These are phyloP conservation scores for Tetrao urogallus DNA, from an alignment of 2,113 vertebrate species.

Conservation along the genomic window DNA sequence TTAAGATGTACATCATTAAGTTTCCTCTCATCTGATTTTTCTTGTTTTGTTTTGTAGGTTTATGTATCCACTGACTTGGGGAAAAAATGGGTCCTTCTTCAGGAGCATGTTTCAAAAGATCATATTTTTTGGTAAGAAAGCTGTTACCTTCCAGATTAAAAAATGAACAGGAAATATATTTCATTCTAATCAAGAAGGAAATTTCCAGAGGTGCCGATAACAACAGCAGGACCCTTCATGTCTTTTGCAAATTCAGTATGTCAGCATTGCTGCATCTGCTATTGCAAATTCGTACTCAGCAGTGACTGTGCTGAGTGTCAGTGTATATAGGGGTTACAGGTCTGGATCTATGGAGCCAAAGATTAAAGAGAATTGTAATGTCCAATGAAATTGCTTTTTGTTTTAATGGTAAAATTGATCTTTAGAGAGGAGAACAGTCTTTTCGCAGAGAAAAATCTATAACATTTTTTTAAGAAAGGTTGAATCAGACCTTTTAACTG, in stretches of 20 bases:
- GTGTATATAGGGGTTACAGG: not conserved
- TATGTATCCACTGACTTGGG: conserved; percentile 90
- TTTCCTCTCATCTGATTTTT: not conserved
- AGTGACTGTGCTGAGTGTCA: not conserved
- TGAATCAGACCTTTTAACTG: not conserved
- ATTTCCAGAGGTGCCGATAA: not conserved
- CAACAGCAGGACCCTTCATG: not conserved
- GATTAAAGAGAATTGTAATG: not conserved
- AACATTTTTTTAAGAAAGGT: not conserved
- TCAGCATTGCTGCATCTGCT: not conserved
- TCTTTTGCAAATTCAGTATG: not conserved
- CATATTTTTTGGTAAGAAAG: conserved; percentile 90
- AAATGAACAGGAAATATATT: not conserved
- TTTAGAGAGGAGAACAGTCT: not conserved
- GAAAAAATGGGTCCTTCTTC: conserved; percentile 91
- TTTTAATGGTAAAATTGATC: conserved; percentile 24
- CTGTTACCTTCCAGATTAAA: not conserved
- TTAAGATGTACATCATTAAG: not conserved
- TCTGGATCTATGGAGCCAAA: not conserved
- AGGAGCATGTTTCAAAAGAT: conserved; percentile 93
- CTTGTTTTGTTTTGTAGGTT: conserved; percentile 76
- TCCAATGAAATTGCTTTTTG: not conserved
- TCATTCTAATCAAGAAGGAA: not conserved
- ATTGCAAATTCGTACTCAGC: not conserved
- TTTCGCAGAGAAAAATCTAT: not conserved